A percentile compares a stretch with the other conserved stretches of the same genome.
Conservation (phyloP, 2,797 vertebrate genomes). For the Sebastes oblongus region DNA sequence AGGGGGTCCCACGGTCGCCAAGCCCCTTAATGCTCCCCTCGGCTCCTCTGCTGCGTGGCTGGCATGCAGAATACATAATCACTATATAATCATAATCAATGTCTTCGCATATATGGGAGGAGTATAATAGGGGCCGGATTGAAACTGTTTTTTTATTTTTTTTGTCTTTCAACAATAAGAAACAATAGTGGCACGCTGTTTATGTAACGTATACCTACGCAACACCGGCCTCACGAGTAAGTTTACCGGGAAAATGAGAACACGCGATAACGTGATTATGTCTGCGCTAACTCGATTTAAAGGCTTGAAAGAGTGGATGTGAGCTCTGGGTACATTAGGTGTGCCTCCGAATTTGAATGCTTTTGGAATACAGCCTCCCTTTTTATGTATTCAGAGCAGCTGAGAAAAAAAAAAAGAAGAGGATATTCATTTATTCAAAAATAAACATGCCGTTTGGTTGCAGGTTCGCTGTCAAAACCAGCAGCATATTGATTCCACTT, state of each 20-base stretch:
- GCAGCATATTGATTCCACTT: conserved; percentile 27
- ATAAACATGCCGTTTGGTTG: conserved; percentile 41
- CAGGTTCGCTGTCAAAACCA: conserved; percentile 27
- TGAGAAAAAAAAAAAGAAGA: not conserved
- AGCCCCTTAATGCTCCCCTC: conserved; percentile 92
- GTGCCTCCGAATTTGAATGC: conserved; percentile 52
- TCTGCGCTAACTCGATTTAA: conserved; percentile 67
- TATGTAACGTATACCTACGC: conserved; percentile 14
- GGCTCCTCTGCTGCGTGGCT: conserved; percentile 82
- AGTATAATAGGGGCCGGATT: conserved; percentile 29
- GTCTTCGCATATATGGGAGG: conserved; percentile 56
- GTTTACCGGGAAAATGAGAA: conserved; percentile 40
- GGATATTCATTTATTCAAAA: conserved; percentile 48
- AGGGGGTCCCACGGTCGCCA: conserved; percentile 92
- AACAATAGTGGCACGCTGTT: conserved; percentile 7
- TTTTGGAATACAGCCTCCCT: conserved; percentile 12
- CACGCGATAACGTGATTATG: conserved; percentile 62
- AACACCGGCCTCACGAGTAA: conserved; percentile 46
- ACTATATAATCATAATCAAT: conserved; percentile 73
- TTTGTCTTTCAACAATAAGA: not conserved
- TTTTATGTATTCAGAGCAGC: conserved; percentile 46
- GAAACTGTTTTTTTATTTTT: conserved; percentile 13
- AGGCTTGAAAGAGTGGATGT: conserved; percentile 58
- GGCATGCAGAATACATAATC: conserved; percentile 76
- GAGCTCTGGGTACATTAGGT: conserved; percentile 51